Base-by-base conservation (phyloP, 2,797 vertebrate genomes). In the Microctenopoma lineatum region DNA sequence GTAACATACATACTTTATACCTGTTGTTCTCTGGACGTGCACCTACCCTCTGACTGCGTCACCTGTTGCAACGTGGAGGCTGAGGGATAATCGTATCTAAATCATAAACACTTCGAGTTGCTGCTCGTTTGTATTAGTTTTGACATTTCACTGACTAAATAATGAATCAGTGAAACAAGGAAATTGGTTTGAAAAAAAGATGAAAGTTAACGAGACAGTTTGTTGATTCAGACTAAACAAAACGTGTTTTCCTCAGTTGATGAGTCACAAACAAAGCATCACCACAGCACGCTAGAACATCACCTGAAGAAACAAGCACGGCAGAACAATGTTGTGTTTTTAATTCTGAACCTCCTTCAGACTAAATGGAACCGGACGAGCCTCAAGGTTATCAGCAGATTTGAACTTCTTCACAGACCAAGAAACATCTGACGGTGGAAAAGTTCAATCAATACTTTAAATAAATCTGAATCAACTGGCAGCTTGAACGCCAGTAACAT, bases 311-410 rank as follows among this genome's bases (percentile, higher is more conserved):
- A 65, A 34, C 5, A 29, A 53, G 48, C 1, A 18, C 58, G 4
- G 25, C 12, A 52, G 59, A 48, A 3, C 9, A 5, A 2, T 55
- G 38, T 59, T 59, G 38, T 58, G 70, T 62, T 66, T 84, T 79
- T 68, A 70, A 84, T 72, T 50, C 38, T 32, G 45, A 58, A 48
- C 27, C 54, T 47, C 52, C 73, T 62, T 77, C 25, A 18, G 44
- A 62, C 66, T 75, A 75, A 84, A 69, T 61, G 44, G 48, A 83
- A 64, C 64, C 41, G 34, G 59, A 72, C 70, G 79, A 62, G 3
- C 18, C 25, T 45, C 32, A 0, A 32, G 61, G 48, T 70, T 77
- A 83, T 80, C 59, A 45, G 56, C 58, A 16, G 21, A 21, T 21
- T 21, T 21, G 21, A 21, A 21, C 21, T 21, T 21, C 21, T 21